Conservation (phyloP, 2,113 vertebrate genomes). For the Podarcis cretensis region DNA sequence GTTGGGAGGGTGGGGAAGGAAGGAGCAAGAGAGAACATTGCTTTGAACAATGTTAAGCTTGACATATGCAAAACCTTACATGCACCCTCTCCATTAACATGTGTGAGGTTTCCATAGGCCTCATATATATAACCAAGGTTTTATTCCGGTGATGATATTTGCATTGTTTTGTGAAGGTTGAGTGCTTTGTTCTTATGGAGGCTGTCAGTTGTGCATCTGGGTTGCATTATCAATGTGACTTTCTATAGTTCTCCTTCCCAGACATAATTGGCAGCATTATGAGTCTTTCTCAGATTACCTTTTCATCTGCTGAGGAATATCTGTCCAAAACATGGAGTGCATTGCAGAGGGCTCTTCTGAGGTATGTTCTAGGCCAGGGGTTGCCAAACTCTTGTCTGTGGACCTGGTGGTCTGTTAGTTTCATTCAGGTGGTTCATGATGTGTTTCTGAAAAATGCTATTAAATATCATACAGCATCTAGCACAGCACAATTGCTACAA, state of each 20-base stretch:
- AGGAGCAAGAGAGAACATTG: no score
- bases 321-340: background rate
- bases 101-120: no score
- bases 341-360: background rate
- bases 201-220: background rate
- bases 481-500: no score
- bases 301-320: background rate
- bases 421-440: no score
- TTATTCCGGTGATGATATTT: background rate
- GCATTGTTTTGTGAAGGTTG: background rate
- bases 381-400: background rate
- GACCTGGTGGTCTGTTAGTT: no score
- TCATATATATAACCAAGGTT: background rate
- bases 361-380: background rate
- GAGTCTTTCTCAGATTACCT: background rate
- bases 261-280: background rate
- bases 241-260: background rate
- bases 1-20: background rate
- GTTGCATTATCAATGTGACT: background rate
- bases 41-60: slow-evolving; percentile 2
- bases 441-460: no score
- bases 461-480: no score
- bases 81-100: background rate
- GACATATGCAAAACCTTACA: background rate
- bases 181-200: background rate